Base-by-base conservation (phyloP, 2,888 invertebrate species). In the Pyrochroa serraticornis region DNA sequence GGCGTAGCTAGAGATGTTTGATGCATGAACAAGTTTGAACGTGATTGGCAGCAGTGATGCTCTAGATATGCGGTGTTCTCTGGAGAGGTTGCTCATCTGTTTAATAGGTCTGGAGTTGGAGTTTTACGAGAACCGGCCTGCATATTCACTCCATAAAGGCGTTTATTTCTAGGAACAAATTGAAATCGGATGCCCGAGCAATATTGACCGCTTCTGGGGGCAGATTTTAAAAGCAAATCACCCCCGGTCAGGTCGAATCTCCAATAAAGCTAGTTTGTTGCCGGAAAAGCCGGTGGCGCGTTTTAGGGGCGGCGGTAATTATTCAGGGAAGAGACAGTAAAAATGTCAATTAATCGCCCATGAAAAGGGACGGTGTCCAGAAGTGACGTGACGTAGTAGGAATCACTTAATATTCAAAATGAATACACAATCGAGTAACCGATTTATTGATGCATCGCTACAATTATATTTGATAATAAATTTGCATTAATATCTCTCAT, bases 391-490 rank as follows among this genome's bases (percentile, higher is more conserved):
- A 48, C 43, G 48, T 36, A 58, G 52, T 53, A n/a, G 42, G 42
- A 51, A 51, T 63, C 66, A 65, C 58, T 69, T 67, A 66, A 64
- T 64, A 66, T 69, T 63, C 61, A 41, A 51, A 65, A 67, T 63
- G 65, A 65, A 63, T 66, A 53, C 59, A 44, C 59, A 63, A 65
- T 66, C 62, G 63, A 62, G 51, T 55, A 57, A 35, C 59, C 62
- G 66, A 68, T 68, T 66, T 66, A 68, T 66, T 66, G 71, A 65
- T 67, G 64, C 64, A 71, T 67, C 60, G 69, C 63, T 66, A 70
- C 71, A 72, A 71, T 71, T 72, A 70, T 62, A 71, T 67, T 70
- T 63, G 69, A 65, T 68, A 67, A 73, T 72, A 71, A 70, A 73
- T 72, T 69, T 68, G 65, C 69, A 69, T 67, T 71, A 67, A 70